phyloP scores from a whole-genome alignment of 2,888 invertebrate species.

The Dryococelus australis region DNA sequence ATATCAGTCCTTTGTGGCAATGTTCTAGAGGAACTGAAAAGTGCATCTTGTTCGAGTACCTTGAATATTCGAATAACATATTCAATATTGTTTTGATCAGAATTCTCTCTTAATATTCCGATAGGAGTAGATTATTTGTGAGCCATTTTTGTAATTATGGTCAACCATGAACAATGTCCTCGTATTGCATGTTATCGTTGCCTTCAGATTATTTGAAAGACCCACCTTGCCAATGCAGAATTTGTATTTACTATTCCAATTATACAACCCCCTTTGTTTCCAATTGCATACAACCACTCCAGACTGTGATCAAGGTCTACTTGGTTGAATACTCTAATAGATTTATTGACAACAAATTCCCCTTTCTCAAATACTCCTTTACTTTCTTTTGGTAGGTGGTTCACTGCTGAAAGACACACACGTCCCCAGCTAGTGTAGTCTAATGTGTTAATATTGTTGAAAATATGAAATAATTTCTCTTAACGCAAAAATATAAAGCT shows the following conservation, averaged over 20 bases:
- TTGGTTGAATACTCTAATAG: conserved; percentile 29
- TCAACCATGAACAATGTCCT: conserved; percentile 23
- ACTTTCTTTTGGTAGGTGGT: conserved; percentile 34
- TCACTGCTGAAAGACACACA: conserved; percentile 33
- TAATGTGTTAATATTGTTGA: conserved; percentile 25
- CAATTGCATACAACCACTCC: conserved; percentile 34
- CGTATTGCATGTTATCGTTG: conserved; percentile 20
- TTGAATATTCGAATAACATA: conserved; percentile 25
- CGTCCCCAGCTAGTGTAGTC: conserved; percentile 33
- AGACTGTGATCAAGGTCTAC: conserved; percentile 33
- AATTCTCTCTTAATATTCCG: conserved; percentile 25
- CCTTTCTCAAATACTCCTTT: conserved; percentile 32
- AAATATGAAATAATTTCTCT: conserved; percentile 30
- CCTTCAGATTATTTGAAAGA: conserved; percentile 11
- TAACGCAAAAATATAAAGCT: no score
- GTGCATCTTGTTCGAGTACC: neutral
- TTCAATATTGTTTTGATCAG: conserved; percentile 17
- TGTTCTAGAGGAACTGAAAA: conserved; percentile 26
- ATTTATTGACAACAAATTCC: conserved; percentile 34
- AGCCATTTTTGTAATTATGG: conserved; percentile 16
- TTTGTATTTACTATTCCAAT: conserved; percentile 28
- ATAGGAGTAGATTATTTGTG: conserved; percentile 22
- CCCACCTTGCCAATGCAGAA: conserved; percentile 24
- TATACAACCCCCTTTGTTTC: conserved; percentile 32
- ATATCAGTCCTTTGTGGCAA: conserved; percentile 31